Base-by-base conservation (phyloP, 2,888 invertebrate genomes). In the Mimachlamys varia region DNA sequence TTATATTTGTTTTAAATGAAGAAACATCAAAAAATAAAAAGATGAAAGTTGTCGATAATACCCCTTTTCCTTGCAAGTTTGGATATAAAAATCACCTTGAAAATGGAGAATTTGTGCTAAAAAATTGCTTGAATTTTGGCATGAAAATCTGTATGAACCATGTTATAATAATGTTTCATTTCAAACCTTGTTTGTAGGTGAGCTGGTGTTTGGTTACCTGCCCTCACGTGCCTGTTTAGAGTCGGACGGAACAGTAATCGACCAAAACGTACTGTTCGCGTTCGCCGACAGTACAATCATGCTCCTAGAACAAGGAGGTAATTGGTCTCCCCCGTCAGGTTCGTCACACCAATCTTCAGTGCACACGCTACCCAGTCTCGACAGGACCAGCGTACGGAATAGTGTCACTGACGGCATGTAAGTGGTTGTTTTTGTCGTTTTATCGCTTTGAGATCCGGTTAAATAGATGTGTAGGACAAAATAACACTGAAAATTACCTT, bases 201-300 rank as follows among this genome's bases (percentile, higher is more conserved):
- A 89, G 5, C 17, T 89, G 0, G 87, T 87, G 76, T 89, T 91
- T 33, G 88, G 88, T n/a, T 91, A 90, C 38, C 22, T 49, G 15
- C 90, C 89, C 49, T 88, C 12, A 4, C 88, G 50, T 7, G 88
- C 90, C 3, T 91, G 91, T 87, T 49, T 90, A 55, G 91, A 91
- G 49, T 50, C 38, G 17, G 91, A 91, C 27, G 91, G 91, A 17
- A 91, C 91, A 17, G 1, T 44, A 3, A 89, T 91, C 17, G 91
- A 89, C 22, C 38, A 88, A n/a, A 89, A 90, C 15, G 76, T 76
- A 3, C 87, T 91, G 13, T 55, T 90, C 22, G 50, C 90, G 15
- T 87, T 89, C 22, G 88, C 88, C 50, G 87, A 10, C 0, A 88
- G 89, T 55, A 88, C 88, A 37, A 33, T 91, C 0, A 91, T 91